Percentiles rank a stretch among this genome's conserved stretches.
These are phyloP conservation scores for Hirudo medicinalis DNA, from an alignment of 1,140 invertebrate species.

Conservation along the genomic window DNA sequence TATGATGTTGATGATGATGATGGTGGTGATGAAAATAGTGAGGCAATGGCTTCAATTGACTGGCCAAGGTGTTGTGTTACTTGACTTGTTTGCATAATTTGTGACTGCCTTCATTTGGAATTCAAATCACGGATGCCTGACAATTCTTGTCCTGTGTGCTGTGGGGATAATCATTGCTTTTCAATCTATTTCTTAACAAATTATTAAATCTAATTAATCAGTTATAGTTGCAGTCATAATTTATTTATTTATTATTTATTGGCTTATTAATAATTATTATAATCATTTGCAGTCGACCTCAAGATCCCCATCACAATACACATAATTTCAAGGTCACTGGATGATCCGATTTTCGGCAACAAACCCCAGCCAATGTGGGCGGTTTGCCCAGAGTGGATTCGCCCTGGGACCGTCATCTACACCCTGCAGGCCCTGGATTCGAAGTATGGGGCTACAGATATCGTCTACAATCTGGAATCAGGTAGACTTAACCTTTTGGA, in stretches of 20 bases:
- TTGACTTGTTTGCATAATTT: no score
- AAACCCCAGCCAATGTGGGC: slow-evolving; percentile 18
- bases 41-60: no score
- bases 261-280: not conserved
- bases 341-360: slow-evolving; percentile 18
- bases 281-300: not conserved
- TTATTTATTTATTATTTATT: not conserved
- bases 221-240: not conserved
- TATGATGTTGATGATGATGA: no score
- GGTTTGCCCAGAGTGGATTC: slow-evolving; percentile 19
- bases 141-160: no score
- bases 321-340: not conserved
- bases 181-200: not conserved
- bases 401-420: slow-evolving; percentile 21
- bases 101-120: no score
- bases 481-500: slow-evolving; percentile 4
- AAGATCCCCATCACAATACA: not conserved
- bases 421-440: slow-evolving; percentile 18
- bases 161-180: not conserved
- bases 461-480: slow-evolving; percentile 20
- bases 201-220: not conserved
- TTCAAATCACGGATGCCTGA: no score
- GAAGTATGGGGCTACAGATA: slow-evolving; percentile 11
- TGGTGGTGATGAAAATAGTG: no score
- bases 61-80: no score